Conservation (phyloP, 2,113 vertebrate genomes). For the Crypturellus undulatus region DNA sequence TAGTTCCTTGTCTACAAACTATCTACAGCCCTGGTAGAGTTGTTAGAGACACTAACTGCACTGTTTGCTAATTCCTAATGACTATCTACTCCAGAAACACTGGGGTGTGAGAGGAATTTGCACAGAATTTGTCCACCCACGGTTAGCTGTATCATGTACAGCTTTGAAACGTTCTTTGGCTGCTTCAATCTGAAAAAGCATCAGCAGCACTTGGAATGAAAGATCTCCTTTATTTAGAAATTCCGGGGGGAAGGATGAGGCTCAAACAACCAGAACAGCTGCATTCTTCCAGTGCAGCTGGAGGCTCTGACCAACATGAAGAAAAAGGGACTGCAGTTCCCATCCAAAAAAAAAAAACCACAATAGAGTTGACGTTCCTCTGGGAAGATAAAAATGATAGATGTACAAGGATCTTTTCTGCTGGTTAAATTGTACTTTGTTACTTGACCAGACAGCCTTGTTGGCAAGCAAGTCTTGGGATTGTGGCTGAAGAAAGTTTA, state of each 20-base stretch:
- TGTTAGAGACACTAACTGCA: neutral
- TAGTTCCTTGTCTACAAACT: neutral
- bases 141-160: neutral
- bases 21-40: neutral
- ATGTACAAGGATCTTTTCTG: neutral
- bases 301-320: neutral
- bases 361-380: neutral
- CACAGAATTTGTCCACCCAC: neutral
- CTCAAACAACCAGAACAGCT: slow-evolving; percentile 30
- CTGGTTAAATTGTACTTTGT: neutral
- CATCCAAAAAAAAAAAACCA: neutral
- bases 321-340: neutral
- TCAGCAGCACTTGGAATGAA: neutral
- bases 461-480: neutral
- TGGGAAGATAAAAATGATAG: neutral
- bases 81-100: neutral
- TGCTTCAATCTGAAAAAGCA: slow-evolving; percentile 40
- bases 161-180: neutral
- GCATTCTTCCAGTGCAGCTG: slow-evolving; percentile 16
- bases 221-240: slow-evolving; percentile 20
- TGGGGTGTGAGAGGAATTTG: neutral
- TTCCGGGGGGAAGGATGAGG: neutral
- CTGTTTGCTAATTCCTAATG: neutral
- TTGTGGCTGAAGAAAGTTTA: neutral
- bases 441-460: neutral